Conservation (phyloP, 2,888 invertebrate species). For the Odontocolon sp. region DNA sequence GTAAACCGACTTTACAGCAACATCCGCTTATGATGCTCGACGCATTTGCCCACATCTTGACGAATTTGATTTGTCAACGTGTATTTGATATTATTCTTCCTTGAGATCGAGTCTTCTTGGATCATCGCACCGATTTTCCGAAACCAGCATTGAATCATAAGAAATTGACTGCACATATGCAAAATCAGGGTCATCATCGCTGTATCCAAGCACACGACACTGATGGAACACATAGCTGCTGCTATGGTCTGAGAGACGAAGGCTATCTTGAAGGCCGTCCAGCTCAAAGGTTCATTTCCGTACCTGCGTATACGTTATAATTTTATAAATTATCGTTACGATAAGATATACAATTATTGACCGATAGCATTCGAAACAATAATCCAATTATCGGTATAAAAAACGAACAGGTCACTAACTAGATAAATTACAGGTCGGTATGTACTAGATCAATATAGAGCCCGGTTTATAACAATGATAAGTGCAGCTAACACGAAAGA, state of each 20-base stretch:
- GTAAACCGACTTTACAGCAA: conserved; percentile 50
- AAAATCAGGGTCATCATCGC: conserved; percentile 60
- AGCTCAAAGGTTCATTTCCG: conserved; percentile 49
- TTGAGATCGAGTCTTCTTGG: not conserved
- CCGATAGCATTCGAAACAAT: no score
- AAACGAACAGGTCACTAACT: no score
- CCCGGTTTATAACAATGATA: no score
- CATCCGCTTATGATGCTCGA: conserved; percentile 58
- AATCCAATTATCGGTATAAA: no score
- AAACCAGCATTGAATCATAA: conserved; percentile 57
- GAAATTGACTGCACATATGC: conserved; percentile 64
- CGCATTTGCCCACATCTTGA: conserved; percentile 36
- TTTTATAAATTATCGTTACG: not conserved
- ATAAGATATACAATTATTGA: no score
- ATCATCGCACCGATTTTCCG: conserved; percentile 47
- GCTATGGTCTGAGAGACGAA: conserved; percentile 58
- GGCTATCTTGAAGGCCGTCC: conserved; percentile 55
- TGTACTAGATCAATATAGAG: no score
- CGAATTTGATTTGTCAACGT: not conserved
- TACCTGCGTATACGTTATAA: conserved; percentile 47
- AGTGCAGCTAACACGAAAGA: no score
- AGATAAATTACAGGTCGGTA: no score
- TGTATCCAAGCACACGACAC: conserved; percentile 54
- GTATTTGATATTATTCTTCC: not conserved
- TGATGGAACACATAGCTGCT: conserved; percentile 21